phyloP scores from a whole-genome alignment of 2,113 vertebrate species.

The Pachypanchax playfairii region DNA sequence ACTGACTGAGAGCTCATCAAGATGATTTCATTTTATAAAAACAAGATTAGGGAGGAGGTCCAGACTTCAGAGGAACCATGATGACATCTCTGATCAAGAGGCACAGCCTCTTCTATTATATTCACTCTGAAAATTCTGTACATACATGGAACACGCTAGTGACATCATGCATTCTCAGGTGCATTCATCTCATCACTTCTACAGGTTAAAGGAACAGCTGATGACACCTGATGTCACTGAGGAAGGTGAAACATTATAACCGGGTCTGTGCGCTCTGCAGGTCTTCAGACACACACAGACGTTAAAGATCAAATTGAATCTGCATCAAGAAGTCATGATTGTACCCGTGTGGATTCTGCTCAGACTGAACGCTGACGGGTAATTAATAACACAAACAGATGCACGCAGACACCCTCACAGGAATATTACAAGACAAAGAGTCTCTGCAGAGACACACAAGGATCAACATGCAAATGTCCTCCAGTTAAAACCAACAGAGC shows the following conservation, averaged over 20 bases:
- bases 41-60: conserved; percentile 45
- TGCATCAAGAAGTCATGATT: conserved; percentile 49
- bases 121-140: not conserved
- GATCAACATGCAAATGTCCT: not conserved
- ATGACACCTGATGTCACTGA: conserved; percentile 18
- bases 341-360: conserved; percentile 39
- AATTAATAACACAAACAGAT: conserved; percentile 68
- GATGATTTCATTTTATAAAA: conserved; percentile 55
- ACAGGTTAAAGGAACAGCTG: conserved; percentile 31
- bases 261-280: conserved; percentile 30
- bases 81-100: conserved; percentile 54
- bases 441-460: not conserved
- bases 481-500: not conserved
- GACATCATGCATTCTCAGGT: conserved; percentile 13
- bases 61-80: conserved; percentile 1
- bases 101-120: conserved; percentile 43
- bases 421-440: conserved; percentile 1
- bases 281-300: conserved; percentile 55
- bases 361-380: conserved; percentile 48
- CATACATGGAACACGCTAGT: not conserved
- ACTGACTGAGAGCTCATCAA: conserved; percentile 21
- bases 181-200: too few species aligned
- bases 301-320: conserved; percentile 52
- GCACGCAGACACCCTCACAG: conserved; percentile 3
- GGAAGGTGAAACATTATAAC: conserved; percentile 36